Conservation (phyloP, 2,888 invertebrate species). For the Serripes groenlandicus region DNA sequence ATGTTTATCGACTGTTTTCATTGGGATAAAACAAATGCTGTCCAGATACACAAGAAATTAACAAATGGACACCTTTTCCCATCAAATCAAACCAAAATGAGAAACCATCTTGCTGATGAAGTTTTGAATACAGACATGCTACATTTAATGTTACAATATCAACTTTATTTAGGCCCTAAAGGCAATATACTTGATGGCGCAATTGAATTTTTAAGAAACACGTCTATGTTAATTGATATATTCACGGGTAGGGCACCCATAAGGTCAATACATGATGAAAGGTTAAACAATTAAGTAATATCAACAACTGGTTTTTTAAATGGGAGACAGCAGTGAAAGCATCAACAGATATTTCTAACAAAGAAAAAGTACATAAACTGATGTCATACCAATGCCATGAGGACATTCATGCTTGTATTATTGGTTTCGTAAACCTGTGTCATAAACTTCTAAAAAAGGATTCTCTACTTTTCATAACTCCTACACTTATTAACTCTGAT, state of each 20-base stretch:
- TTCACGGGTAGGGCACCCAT: slow-evolving; percentile 36
- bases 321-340: slow-evolving; percentile 17
- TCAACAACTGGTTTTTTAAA: slow-evolving; percentile 16
- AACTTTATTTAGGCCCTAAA: slow-evolving; percentile 33
- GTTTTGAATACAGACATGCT: slow-evolving; percentile 59
- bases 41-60: slow-evolving; percentile 55
- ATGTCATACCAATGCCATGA: slow-evolving; percentile 59
- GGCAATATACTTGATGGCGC: slow-evolving; percentile 45
- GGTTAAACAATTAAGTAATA: slow-evolving; percentile 25
- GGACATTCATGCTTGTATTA: slow-evolving; percentile 55
- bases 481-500: slow-evolving; percentile 62
- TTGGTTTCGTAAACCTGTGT: slow-evolving; percentile 57
- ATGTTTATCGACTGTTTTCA: slow-evolving; percentile 55
- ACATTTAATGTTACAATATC: slow-evolving; percentile 37
- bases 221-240: slow-evolving; percentile 32
- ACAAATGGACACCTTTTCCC: slow-evolving; percentile 55
- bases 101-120: slow-evolving; percentile 64
- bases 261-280: slow-evolving; percentile 23
- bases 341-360: too few relatives aligned
- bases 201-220: slow-evolving; percentile 38
- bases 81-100: slow-evolving; percentile 51
- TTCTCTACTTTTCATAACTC: slow-evolving; percentile 32
- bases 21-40: slow-evolving; percentile 56
- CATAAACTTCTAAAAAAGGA: slow-evolving; percentile 4
- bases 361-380: too few relatives aligned